phyloP scores from a whole-genome alignment of 1,140 invertebrate genomes.

The Drosophila pseudoananassae region DNA sequence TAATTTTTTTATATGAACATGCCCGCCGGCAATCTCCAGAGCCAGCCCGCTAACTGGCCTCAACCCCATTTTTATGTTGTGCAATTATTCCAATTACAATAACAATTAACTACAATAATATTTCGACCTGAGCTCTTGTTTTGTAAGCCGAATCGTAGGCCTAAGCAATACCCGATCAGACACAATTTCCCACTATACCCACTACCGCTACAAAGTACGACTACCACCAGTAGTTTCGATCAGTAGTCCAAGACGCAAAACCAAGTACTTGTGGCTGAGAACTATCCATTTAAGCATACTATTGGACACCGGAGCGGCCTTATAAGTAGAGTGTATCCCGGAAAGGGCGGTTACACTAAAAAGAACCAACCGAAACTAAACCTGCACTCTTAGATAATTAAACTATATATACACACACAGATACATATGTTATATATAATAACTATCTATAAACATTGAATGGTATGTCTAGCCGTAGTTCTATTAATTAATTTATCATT shows the following conservation, averaged over 20 bases:
- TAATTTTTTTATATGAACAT: conserved; percentile 11
- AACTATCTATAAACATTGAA: conserved; percentile 52
- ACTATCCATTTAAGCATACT: conserved; percentile 3
- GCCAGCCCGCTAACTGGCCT: conserved; percentile 13
- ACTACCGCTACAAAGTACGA: neutral
- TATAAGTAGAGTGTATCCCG: conserved; percentile 51
- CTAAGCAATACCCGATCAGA: conserved; percentile 26
- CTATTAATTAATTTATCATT: conserved; percentile 69
- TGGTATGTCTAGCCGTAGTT: conserved; percentile 70
- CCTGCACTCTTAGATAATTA: conserved; percentile 67
- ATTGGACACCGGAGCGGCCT: conserved; percentile 77
- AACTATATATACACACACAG: conserved; percentile 33
- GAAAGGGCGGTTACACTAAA: conserved; percentile 38
- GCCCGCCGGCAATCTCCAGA: conserved; percentile 13
- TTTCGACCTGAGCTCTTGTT: conserved; percentile 6
- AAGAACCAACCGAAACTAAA: conserved; percentile 39
- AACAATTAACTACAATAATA: conserved; percentile 10
- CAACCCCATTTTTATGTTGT: conserved; percentile 44
- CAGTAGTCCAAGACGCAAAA: conserved; percentile 15
- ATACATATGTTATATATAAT: conserved; percentile 41
- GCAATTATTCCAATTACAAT: conserved; percentile 44
- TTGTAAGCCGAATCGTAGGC: conserved; percentile 12
- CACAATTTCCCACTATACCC: conserved; percentile 21
- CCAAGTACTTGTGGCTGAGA: conserved; percentile 3
- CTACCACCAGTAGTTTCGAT: no score